phyloP scores from a whole-genome alignment of 2,888 invertebrate species.

The Pasiphila rectangulata region DNA sequence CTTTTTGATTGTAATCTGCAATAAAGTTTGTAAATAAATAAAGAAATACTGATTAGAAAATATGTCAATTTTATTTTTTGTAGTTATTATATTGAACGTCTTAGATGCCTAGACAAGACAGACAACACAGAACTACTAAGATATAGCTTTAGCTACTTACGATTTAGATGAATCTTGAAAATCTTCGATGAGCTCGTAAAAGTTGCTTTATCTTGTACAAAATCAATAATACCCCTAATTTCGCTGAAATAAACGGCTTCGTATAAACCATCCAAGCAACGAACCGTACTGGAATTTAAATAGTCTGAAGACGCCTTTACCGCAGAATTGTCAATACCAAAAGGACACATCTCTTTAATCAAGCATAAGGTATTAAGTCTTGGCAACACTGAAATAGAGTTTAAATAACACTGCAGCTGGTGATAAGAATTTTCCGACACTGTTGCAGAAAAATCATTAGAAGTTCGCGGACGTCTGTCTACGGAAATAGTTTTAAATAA shows the following conservation, averaged over 20 bases:
- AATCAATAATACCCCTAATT: slow-evolving; percentile 69
- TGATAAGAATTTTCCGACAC: slow-evolving; percentile 39
- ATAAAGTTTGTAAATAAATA: too few relatives aligned
- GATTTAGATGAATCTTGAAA: too few relatives aligned
- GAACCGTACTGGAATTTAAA: slow-evolving; percentile 80
- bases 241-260: slow-evolving; percentile 75
- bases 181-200: background rate
- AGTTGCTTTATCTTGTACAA: slow-evolving; percentile 22
- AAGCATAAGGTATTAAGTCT: slow-evolving; percentile 35
- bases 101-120: too few relatives aligned
- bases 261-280: slow-evolving; percentile 80
- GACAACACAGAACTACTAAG: too few relatives aligned
- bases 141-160: too few relatives aligned
- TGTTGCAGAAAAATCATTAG: slow-evolving; percentile 47
- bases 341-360: slow-evolving; percentile 42
- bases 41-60: too few relatives aligned
- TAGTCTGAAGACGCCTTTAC: slow-evolving; percentile 75
- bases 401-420: slow-evolving; percentile 13
- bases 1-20: too few relatives aligned
- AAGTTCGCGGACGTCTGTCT: slow-evolving; percentile 43
- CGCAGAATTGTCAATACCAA: slow-evolving; percentile 45
- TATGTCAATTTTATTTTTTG: too few relatives aligned
- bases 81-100: too few relatives aligned
- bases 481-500: slow-evolving; percentile 40
- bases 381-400: slow-evolving; percentile 25